Percentiles rank a stretch among this genome's conserved stretches.
phyloP scores from a whole-genome alignment of 2,888 invertebrate genomes.

The Eristalinus aeneus region DNA sequence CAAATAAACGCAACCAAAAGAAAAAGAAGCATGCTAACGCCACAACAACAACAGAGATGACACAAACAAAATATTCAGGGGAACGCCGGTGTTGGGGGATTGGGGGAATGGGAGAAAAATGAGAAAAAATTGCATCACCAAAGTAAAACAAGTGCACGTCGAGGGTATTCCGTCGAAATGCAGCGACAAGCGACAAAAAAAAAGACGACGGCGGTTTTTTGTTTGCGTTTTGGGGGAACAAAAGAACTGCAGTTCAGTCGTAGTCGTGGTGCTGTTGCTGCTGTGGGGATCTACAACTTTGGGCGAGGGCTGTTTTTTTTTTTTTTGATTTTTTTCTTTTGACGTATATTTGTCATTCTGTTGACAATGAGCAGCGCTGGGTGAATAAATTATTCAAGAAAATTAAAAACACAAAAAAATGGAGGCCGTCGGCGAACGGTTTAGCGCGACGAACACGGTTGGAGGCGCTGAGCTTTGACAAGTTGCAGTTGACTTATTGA shows the following conservation, averaged over 20 bases:
- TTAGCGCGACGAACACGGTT: background rate
- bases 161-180: constrained; percentile 10
- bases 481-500: background rate
- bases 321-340: background rate
- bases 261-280: background rate
- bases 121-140: constrained; percentile 11
- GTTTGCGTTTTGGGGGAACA: background rate
- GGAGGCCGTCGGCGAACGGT: no score
- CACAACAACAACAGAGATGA: background rate
- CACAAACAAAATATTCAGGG: background rate
- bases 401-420: background rate
- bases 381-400: constrained; percentile 24
- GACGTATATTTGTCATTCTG: constrained; percentile 6
- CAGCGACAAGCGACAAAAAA: constrained; percentile 11
- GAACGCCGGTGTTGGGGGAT: no score
- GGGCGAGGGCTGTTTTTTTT: background rate
- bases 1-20: background rate
- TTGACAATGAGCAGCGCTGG: constrained; percentile 22
- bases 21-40: background rate
- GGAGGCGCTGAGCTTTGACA: background rate
- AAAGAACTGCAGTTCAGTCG: background rate
- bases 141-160: constrained; percentile 15
- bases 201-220: background rate
- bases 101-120: background rate
- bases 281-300: background rate